phyloP scores from a whole-genome alignment of 2,113 vertebrate species.

The Podiceps cristatus region DNA sequence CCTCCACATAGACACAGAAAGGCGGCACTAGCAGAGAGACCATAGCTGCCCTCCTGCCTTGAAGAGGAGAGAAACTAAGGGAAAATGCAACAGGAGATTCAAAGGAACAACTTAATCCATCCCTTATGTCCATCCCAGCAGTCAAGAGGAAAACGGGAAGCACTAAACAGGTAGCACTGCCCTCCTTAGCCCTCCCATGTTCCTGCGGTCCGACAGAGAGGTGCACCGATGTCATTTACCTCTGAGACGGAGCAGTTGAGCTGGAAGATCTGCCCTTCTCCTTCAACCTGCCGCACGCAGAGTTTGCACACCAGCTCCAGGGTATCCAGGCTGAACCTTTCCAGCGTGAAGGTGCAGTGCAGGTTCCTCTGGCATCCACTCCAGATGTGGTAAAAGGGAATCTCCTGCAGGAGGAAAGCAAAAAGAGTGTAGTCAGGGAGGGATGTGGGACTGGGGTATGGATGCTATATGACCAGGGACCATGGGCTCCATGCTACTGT shows the following conservation, averaged over 20 bases:
- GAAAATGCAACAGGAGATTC: background rate
- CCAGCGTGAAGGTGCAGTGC: conserved; percentile 94
- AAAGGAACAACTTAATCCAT: background rate
- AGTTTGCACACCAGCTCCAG: conserved; percentile 91
- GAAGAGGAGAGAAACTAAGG: background rate
- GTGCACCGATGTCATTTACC: conserved; percentile 67
- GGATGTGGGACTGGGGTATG: rapidly evolving
- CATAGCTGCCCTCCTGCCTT: background rate
- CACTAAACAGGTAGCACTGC: background rate
- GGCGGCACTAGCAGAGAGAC: background rate
- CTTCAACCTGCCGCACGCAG: conserved; percentile 93
- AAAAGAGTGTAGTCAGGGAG: background rate
- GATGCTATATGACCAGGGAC: background rate
- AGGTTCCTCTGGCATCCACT: conserved; percentile 89
- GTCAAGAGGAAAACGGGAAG: background rate
- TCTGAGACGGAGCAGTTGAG: conserved; percentile 90
- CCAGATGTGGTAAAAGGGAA: conserved; percentile 95
- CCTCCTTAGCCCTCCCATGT: background rate
- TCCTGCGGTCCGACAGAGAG: background rate
- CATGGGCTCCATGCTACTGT: background rate
- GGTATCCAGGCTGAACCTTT: conserved; percentile 87
- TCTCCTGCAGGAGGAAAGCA: conserved; percentile 79
- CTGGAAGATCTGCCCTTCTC: conserved; percentile 96
- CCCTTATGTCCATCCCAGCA: background rate
- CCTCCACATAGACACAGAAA: background rate